Conservation (phyloP, 1,140 invertebrate species). For the Anastatus disparis region DNA sequence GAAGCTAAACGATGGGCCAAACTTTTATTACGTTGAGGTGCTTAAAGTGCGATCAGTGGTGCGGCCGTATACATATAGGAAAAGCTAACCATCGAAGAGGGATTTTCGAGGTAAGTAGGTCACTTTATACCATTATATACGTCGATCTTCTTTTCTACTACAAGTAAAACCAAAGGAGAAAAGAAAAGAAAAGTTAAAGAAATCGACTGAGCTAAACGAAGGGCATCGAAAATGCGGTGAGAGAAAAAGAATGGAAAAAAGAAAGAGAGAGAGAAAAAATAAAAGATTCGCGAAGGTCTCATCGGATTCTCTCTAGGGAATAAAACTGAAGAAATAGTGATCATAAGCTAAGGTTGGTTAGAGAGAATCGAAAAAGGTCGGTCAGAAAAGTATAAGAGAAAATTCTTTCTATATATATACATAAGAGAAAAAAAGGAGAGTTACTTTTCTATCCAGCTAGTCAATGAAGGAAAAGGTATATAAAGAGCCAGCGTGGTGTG, state of each 20-base stretch:
- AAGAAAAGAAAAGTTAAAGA: no score
- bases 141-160: no score
- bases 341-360: no score
- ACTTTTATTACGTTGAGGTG: conserved; percentile 15
- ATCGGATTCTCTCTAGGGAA: background rate
- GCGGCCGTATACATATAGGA: background rate
- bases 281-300: background rate
- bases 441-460: no score
- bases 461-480: background rate
- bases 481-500: background rate
- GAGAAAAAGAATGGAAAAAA: background rate
- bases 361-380: no score
- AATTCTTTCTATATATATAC: background rate
- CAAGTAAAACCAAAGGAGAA: no score
- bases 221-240: conserved; percentile 3
- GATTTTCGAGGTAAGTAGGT: conserved; percentile 11
- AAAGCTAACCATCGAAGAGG: no score
- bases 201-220: no score
- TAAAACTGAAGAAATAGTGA: conserved; percentile 23
- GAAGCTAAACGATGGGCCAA: background rate
- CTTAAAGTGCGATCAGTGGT: conserved; percentile 16
- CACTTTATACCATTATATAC: background rate
- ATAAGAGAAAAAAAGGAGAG: no score
- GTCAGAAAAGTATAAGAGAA: background rate
- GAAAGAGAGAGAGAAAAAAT: background rate